phyloP scores from a whole-genome alignment of 2,113 vertebrate genomes.

The Limanda limanda region DNA sequence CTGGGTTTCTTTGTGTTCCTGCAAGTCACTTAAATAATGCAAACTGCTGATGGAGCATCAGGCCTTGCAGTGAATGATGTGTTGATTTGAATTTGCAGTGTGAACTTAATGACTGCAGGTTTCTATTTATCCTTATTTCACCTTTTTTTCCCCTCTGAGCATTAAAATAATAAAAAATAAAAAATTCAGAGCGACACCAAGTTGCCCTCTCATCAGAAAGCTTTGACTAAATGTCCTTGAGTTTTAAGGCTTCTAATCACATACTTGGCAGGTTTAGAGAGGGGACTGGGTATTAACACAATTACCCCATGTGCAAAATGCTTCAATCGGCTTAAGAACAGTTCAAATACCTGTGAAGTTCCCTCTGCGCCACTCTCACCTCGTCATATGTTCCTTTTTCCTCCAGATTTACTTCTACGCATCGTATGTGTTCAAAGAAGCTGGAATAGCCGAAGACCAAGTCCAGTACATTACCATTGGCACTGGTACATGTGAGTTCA shows the following conservation, averaged over 20 bases:
- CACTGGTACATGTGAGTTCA: slow-evolving; percentile 90
- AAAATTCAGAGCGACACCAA: too few relatives aligned
- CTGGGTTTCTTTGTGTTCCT: slow-evolving; percentile 15
- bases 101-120: not conserved
- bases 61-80: not conserved
- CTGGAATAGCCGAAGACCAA: slow-evolving; percentile 83
- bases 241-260: slow-evolving; percentile 34
- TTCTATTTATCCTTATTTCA: not conserved
- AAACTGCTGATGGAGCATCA: slow-evolving; percentile 7
- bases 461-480: slow-evolving; percentile 89
- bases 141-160: not conserved
- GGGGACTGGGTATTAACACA: slow-evolving; percentile 49
- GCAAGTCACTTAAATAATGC: slow-evolving; percentile 57
- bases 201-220: slow-evolving; percentile 21
- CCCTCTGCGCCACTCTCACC: slow-evolving; percentile 9
- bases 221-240: slow-evolving; percentile 5
- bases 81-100: not conserved
- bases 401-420: slow-evolving; percentile 91
- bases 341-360: slow-evolving; percentile 12
- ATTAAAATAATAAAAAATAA: too few relatives aligned
- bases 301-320: slow-evolving; percentile 50
- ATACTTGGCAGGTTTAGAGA: slow-evolving; percentile 37
- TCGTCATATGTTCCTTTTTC: slow-evolving; percentile 27
- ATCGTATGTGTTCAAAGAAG: slow-evolving; percentile 87
- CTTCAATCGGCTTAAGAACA: slow-evolving; percentile 57